phyloP scores from a whole-genome alignment of 2,113 vertebrate genomes.

The Nymphicus hollandicus region DNA sequence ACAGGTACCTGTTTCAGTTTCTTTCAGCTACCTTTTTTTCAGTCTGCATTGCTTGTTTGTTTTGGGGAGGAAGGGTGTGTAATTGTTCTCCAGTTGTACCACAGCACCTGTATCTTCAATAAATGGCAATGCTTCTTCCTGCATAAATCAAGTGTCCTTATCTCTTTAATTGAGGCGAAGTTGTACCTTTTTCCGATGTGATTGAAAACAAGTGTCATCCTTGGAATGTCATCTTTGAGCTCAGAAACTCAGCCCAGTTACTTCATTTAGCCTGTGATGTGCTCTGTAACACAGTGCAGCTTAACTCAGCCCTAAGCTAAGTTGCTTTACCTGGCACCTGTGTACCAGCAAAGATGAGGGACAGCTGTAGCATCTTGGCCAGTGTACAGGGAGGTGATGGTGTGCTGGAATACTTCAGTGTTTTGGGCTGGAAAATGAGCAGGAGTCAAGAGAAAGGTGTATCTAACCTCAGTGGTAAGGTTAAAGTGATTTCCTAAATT shows the following conservation, averaged over 20 bases:
- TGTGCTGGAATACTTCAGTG: neutral
- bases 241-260: neutral
- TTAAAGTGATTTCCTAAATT: neutral
- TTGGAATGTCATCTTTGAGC: neutral
- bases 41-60: neutral
- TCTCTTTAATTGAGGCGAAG: neutral
- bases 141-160: neutral
- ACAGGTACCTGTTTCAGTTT: slow-evolving; percentile 78
- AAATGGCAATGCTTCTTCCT: fast-evolving
- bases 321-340: neutral
- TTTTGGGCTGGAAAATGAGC: neutral
- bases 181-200: neutral
- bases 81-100: neutral
- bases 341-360: neutral
- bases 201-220: neutral
- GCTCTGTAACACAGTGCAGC: neutral
- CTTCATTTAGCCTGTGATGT: neutral
- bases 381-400: neutral
- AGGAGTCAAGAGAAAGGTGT: neutral
- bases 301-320: neutral
- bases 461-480: neutral
- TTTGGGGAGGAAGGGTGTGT: neutral
- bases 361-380: neutral
- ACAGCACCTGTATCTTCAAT: neutral
- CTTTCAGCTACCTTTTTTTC: neutral